Conservation (phyloP, 2,113 vertebrate species). For the Bombycilla garrulus region DNA sequence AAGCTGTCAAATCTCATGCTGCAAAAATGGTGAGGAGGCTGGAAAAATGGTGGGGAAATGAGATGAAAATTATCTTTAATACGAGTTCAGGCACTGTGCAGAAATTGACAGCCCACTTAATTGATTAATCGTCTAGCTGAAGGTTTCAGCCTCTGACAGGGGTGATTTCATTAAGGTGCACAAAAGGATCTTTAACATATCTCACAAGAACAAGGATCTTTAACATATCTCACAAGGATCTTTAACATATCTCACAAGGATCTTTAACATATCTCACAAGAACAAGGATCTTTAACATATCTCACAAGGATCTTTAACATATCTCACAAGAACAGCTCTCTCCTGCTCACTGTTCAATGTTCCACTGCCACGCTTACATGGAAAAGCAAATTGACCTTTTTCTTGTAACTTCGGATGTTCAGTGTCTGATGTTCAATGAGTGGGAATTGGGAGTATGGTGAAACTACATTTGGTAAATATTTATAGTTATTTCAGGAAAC, state of each 20-base stretch:
- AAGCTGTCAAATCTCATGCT: neutral
- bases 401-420: neutral
- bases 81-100: neutral
- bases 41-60: neutral
- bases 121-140: neutral
- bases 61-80: neutral
- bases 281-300: too few species aligned
- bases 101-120: neutral
- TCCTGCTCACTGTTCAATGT: neutral
- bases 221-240: too few species aligned
- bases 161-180: neutral
- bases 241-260: too few species aligned
- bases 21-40: neutral
- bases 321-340: neutral
- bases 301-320: neutral
- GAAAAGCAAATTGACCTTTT: neutral
- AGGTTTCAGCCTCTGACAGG: neutral
- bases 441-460: neutral
- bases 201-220: neutral
- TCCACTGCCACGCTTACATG: neutral
- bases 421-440: neutral
- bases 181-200: neutral
- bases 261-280: too few species aligned
- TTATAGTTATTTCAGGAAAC: neutral
- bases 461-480: neutral